These are phyloP conservation scores for Iphiclides podalirius DNA, from an alignment of 2,888 invertebrate species.

Conservation along the genomic window DNA sequence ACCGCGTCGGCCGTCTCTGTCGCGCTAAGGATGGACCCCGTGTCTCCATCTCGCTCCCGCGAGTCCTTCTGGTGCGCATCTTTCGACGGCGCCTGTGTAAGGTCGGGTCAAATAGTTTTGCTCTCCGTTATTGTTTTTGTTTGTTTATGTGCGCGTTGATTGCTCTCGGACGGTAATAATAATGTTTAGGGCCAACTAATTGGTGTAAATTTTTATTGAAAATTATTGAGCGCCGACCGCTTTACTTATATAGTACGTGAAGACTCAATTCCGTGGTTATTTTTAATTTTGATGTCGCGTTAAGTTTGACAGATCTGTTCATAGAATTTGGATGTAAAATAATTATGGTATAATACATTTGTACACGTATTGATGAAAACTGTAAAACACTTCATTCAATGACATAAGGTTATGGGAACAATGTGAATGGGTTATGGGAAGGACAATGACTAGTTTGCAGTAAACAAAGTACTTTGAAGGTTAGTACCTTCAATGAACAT, in stretches of 20 bases:
- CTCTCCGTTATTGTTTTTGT: constrained; percentile 55
- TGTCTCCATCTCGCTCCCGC: constrained; percentile 19
- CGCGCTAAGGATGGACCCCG: constrained; percentile 12
- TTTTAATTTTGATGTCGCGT: not conserved
- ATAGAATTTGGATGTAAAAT: no score
- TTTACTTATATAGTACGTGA: not conserved
- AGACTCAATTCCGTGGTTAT: constrained; percentile 21
- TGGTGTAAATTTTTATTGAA: constrained; percentile 75
- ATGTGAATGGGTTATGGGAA: no score
- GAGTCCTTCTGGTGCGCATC: not conserved
- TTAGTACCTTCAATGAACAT: no score
- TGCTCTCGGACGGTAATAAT: constrained; percentile 65
- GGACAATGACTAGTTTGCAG: no score
- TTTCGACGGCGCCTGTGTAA: constrained; percentile 62
- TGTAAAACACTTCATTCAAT: no score
- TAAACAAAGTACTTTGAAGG: no score
- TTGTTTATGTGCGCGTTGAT: constrained; percentile 59
- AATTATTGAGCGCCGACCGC: constrained; percentile 44
- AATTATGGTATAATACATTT: no score
- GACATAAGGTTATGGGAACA: no score
- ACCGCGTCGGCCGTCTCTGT: constrained; percentile 39
- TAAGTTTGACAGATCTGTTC: no score
- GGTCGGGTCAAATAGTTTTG: constrained; percentile 74
- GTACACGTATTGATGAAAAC: no score
- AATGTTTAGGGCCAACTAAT: constrained; percentile 72